These are phyloP conservation scores for Alectura lathami DNA, from an alignment of 2,113 vertebrate species.

Conservation along the genomic window DNA sequence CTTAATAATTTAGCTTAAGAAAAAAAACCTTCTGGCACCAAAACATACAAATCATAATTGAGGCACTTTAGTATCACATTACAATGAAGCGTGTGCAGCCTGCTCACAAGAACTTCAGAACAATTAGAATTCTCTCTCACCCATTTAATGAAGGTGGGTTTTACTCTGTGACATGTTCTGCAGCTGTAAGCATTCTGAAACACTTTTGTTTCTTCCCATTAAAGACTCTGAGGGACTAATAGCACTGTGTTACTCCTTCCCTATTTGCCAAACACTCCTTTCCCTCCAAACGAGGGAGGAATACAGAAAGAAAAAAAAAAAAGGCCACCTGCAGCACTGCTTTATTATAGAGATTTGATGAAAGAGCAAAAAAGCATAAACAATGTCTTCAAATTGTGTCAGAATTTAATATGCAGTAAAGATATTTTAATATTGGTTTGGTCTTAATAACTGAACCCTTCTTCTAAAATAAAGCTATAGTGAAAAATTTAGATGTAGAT, in stretches of 20 bases:
- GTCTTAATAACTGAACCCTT: background rate
- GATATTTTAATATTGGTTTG: background rate
- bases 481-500: background rate
- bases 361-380: background rate
- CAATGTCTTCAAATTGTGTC: background rate
- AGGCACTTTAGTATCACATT: conserved; percentile 76
- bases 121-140: conserved; percentile 72
- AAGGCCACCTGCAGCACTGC: conserved; percentile 38
- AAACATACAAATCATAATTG: conserved; percentile 79
- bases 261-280: conserved; percentile 31
- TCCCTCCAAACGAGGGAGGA: too few relatives aligned
- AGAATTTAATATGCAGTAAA: background rate
- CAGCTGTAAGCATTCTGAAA: conserved; percentile 71
- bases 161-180: conserved; percentile 67
- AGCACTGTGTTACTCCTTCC: conserved; percentile 13
- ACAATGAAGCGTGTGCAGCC: conserved; percentile 75
- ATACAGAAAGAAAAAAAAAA: background rate
- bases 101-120: conserved; percentile 77
- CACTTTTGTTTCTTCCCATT: conserved; percentile 64
- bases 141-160: conserved; percentile 74
- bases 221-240: conserved; percentile 59
- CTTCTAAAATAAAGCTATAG: background rate
- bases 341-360: background rate
- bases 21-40: conserved; percentile 81
- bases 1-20: conserved; percentile 83